These are phyloP conservation scores for Xestia xanthographa DNA, from an alignment of 2,888 invertebrate species.

Conservation along the genomic window DNA sequence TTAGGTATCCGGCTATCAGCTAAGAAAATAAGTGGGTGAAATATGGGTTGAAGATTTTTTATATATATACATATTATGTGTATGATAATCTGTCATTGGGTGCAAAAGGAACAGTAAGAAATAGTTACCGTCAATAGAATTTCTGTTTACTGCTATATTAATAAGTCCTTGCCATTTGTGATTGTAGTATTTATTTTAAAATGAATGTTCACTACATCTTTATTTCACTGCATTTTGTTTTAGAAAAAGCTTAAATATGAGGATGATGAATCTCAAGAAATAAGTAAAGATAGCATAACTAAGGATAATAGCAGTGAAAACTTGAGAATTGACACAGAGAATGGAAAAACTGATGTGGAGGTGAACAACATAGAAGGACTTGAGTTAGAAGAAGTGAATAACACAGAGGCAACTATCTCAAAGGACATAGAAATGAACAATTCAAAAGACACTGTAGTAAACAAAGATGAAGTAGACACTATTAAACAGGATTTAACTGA, in stretches of 20 bases:
- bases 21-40: background rate
- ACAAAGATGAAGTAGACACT: background rate
- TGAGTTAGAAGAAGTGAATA: background rate
- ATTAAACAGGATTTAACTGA: background rate
- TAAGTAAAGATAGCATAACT: background rate
- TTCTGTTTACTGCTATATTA: background rate
- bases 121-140: background rate
- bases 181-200: background rate
- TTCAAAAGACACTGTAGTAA: constrained; percentile 5
- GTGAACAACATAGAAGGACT: constrained; percentile 3
- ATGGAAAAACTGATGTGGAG: background rate
- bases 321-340: constrained; percentile 10
- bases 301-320: constrained; percentile 11
- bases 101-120: background rate
- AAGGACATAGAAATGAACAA: constrained; percentile 15
- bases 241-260: constrained; percentile 78
- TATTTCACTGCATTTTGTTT: constrained; percentile 5
- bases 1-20: too few species aligned
- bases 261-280: constrained; percentile 39
- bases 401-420: background rate
- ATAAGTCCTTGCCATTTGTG: background rate
- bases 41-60: background rate
- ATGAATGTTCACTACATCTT: background rate
- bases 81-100: background rate
- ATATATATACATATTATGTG: too few species aligned